Base-by-base conservation (phyloP, 2,113 vertebrate genomes). In the Centrocercus urophasianus region DNA sequence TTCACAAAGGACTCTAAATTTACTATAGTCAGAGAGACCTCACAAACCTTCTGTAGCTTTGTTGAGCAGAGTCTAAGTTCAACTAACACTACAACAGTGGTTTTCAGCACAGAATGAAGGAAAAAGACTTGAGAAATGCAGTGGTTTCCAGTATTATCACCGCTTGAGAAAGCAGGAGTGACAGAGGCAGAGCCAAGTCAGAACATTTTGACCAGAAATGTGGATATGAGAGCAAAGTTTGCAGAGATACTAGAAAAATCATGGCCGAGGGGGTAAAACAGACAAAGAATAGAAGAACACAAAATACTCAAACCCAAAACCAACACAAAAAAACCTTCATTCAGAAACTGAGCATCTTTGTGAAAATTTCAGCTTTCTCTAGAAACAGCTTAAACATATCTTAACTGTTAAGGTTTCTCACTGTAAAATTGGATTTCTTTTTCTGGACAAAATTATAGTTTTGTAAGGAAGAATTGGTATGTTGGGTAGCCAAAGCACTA, bases 371-470 rank as follows among this genome's bases (percentile, higher is more conserved):
- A 65, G 9, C 19, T 54, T 66, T 21, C 47, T 83, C 28, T 48
- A 61, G 70, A 89, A 72, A 38, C 47, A 86, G 16, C 13, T 45
- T 56, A 88, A 90, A 47, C 25, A 24, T 42, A 59, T 40, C 82
- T 78, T 79, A 64, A 93, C 64, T 61, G 30, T 52, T 57, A 84
- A 3, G 6, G 4, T 0, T 87, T 88, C 92, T 79, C 12, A 42
- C 28, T 75, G 40, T 75, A 67, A 90, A 90, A 83, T 34, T 75
- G 28, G 4, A 59, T 88, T 77, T 87, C 74, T 91, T 82, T 91
- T 83, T 89, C 83, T 64, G 63, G 71, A 95, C 36, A 85, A 89
- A 95, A 93, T 89, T 76, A 87, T 2, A 89, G 59, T 47, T 95
- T 85, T 87, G 7, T 73, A 54, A 80, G 65, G 63, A 90, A 63